Evolutionary conservation across 2,113 vertebrate species (phyloP), one percentile per base, ranked within the genome.

Genomic region (Solea solea): DNA sequence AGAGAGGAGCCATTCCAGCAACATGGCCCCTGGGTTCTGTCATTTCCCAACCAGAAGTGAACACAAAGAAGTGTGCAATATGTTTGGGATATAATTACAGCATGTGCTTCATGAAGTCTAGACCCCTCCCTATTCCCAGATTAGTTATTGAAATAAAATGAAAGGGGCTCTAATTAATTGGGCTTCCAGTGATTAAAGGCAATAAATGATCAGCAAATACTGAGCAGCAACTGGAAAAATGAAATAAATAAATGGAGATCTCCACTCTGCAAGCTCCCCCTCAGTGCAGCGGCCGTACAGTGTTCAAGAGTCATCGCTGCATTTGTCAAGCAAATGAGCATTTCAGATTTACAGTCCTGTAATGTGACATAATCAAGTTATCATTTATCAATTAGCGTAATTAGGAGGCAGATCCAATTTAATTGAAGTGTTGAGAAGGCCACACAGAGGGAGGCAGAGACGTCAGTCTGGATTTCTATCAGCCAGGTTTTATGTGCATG

Each of bases 81-180:
- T 80, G 87, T 88, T 85, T 72, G 65, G 69, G 51, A 87, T 87
- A 81, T 82, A 89, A 54, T 73, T 72, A 86, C 88, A 68, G 58
- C 61, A 81, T 58, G 74, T 81, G 80, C 55, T 74, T 85, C 82
- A 79, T 81, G 72, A 78, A 85, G 68, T 77, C 56, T 21, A 53
- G 69, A 83, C 76, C 70, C 62, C 21, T 21, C 74, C 34, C 65
- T 83, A 88, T 92, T 95, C 91, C 92, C 94, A 73, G 46, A 87
- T 89, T 93, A 92, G 92, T 93, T 95, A 94, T 93, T 95, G 92
- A 94, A 94, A 93, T 94, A 91, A 94, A 95, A 95, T 95, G 92
- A 94, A 96, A 95, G 94, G 89, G 94, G 85, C 88, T 94, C 90
- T 94, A 95, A 96, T 95, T 95, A 95, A 95, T 91, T 91, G 92